These are phyloP conservation scores for Antheraea assamensis DNA, from an alignment of 2,888 invertebrate genomes.

Conservation along the genomic window DNA sequence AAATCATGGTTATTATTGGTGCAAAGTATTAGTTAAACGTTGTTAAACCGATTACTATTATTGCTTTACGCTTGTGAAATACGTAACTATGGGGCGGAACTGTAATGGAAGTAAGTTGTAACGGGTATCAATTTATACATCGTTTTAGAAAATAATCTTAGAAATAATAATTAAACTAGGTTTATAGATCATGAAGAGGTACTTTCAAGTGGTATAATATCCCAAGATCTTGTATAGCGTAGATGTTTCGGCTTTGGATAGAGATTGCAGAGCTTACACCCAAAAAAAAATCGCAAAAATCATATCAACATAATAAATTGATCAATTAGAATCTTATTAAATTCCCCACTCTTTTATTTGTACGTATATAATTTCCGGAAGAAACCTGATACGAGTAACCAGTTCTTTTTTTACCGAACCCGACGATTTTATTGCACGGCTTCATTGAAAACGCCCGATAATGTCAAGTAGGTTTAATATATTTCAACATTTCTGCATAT, in stretches of 20 bases:
- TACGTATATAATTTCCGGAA: background rate
- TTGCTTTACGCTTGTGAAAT: too few relatives aligned
- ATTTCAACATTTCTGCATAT: background rate
- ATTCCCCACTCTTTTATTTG: background rate
- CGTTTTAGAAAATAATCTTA: background rate
- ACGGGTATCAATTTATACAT: background rate
- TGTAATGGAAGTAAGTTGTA: too few relatives aligned
- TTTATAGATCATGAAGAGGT: too few relatives aligned
- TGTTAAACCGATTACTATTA: too few relatives aligned
- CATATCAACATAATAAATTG: background rate
- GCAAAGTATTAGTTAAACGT: too few relatives aligned
- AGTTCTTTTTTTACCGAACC: background rate
- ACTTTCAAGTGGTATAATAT: too few relatives aligned
- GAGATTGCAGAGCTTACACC: background rate
- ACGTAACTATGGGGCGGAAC: too few relatives aligned
- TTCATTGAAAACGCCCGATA: background rate
- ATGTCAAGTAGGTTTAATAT: background rate
- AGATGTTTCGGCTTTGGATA: too few relatives aligned
- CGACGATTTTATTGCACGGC: slow-evolving; percentile 3
- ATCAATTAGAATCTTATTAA: background rate
- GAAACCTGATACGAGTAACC: background rate
- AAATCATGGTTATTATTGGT: too few relatives aligned
- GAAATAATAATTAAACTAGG: too few relatives aligned
- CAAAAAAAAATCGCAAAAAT: background rate
- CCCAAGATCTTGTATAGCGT: too few relatives aligned